Evolutionary conservation across 2,888 invertebrate species (phyloP), one percentile per base, ranked within the genome.

Genomic region (Trisateles emortualis): DNA sequence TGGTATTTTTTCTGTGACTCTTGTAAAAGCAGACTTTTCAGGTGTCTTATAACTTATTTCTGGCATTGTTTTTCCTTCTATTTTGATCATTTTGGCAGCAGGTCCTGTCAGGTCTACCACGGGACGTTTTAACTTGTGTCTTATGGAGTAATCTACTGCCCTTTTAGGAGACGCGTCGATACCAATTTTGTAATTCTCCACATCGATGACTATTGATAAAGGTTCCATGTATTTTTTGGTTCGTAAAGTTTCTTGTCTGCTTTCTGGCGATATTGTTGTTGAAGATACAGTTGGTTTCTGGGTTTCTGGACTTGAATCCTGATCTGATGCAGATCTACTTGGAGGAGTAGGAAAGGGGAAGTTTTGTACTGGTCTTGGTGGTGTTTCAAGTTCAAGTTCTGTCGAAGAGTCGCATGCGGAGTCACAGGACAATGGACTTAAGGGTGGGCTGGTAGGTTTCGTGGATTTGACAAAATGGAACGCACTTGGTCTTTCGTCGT

Each of bases 371-470:
- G 88, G 88, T 39, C 94, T 79, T 0, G 94, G 94, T 0, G 94
- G 94, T 0, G 93, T 92, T 65, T 93, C 92, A 0, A 92, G 66
- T 65, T 93, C 92, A 0, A 92, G 66, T 66, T 93, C 93, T 0
- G 93, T 94, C 0, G 94, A 93, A 2, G 94, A 94, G 62, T 95
- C 95, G 64, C 94, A 95, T 44, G 95, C 95, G 4, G 95, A 95
- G 38, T 95, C 95, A 36, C 96, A 95, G 0, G 95, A 95, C 13
- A 95, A 84, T 0, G 96, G 96, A 71, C 96, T 96, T 10, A 95
- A 76, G 0, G 96, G 95, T 0, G 96, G 96, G 76, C 96, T 96
- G 53, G 94, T 92, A 0, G 93, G 88, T 72, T 87, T 88, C 0
- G 84, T 86, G 0, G 88, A 78, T 59, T 76, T 83, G 30, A 92